Base-by-base conservation (phyloP, 2,113 vertebrate genomes). In the Hystrix brachyura region DNA sequence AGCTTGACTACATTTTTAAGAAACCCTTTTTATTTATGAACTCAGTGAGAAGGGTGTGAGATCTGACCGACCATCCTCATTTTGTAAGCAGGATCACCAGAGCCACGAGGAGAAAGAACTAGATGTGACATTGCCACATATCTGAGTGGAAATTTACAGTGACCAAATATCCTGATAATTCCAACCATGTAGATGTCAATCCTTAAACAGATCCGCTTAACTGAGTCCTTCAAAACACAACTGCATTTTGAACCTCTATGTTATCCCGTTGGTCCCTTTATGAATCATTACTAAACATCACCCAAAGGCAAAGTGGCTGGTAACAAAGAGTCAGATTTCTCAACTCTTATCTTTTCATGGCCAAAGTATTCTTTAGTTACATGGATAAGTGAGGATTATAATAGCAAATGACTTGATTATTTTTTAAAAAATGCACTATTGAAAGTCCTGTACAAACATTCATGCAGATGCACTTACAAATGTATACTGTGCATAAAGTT, bases 1-100 rank as follows among this genome's bases (percentile, higher is more conserved):
- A 95, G 72, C 79, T 93, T 96, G 79, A 57, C 85, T 97, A 60
- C n/a, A 55, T 76, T 90, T 91, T 91, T 59, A 12, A 94, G 95
- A 89, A 76, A 23, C 57, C 2, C 38, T 92, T 67, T 71, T 97
- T 94, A 78, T 87, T 93, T 87, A 87, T 43, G 23, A 94, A 53
- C 59, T 89, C 78, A 91, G 82, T 82, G 72, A 97, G 69, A 83
- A 97, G 78, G 87, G n/a, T 79, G 55, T 74, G 78, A 87, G 46
- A 88, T 65, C 81, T 0, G 23, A 25, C 69, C 62, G 84, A 55
- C 2, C 51, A 79, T 60, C 34, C 67, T 64, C 81, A 89, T 64
- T 85, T 88, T 97, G 64, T 93, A 95, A 94, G 92, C 3, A 88
- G n/a, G 46, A 82, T 0, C 0, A 60, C 51, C 51, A 90, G 48